phyloP scores from a whole-genome alignment of 2,113 vertebrate species.

The Plecturocebus donacophilus region DNA sequence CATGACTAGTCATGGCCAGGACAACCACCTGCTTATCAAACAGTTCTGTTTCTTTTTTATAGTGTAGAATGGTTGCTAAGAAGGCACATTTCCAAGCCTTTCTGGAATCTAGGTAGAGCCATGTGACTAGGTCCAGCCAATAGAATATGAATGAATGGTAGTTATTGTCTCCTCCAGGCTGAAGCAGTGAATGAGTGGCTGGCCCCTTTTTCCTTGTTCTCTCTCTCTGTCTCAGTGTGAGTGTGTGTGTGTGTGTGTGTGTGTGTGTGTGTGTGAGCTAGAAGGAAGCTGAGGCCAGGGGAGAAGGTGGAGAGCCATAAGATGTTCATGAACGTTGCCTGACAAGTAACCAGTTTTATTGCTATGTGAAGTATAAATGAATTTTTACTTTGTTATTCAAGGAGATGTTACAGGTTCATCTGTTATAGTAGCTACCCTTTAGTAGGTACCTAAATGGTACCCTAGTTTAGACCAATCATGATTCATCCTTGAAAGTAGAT shows the following conservation, averaged over 20 bases:
- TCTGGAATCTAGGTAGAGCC: not conserved
- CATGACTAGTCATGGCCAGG: not conserved
- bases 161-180: not conserved
- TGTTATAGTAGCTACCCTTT: not conserved
- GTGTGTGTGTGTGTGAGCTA: not conserved
- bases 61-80: not conserved
- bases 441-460: not conserved
- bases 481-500: not conserved
- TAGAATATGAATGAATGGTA: fast-evolving
- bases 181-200: not conserved
- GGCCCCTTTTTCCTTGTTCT: no score
- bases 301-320: not conserved
- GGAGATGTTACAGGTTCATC: no score
- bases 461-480: not conserved
- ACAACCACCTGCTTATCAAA: not conserved
- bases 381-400: not conserved
- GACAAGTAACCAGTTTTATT: not conserved
- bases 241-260: not conserved
- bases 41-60: not conserved
- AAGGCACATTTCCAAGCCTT: not conserved
- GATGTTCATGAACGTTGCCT: no score
- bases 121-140: not conserved
- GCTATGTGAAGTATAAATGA: not conserved
- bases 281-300: not conserved
- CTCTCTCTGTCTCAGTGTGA: not conserved